phyloP scores from a whole-genome alignment of 2,888 invertebrate species.

The Oscheius sp. region DNA sequence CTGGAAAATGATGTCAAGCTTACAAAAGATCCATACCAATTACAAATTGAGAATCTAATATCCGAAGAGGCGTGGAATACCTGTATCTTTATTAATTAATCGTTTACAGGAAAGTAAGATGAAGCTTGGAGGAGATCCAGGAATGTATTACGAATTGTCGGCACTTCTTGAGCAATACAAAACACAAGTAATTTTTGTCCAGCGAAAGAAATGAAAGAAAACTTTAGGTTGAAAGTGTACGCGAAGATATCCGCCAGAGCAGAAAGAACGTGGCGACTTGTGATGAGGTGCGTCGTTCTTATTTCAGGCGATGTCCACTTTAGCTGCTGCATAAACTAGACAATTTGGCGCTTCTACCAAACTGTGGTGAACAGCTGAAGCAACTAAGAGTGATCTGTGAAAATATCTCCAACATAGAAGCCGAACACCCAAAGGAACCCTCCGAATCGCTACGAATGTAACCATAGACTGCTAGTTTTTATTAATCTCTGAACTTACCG shows the following conservation, averaged over 20 bases:
- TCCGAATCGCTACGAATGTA: too few species aligned
- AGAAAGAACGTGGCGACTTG: neutral
- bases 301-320: neutral
- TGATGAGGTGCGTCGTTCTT: neutral
- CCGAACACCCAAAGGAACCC: too few species aligned
- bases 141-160: neutral
- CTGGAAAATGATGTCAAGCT: neutral
- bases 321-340: neutral
- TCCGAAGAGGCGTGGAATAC: neutral
- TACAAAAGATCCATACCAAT: neutral
- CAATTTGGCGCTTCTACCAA: neutral
- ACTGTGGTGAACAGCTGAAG: neutral
- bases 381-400: neutral
- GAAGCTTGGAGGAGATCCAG: neutral
- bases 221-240: neutral
- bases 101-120: neutral
- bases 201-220: neutral
- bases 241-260: neutral
- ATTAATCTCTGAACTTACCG: too few species aligned
- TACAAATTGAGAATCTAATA: neutral
- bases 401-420: too few species aligned
- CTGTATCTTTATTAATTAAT: neutral
- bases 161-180: neutral
- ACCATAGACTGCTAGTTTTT: too few species aligned
- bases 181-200: neutral